A percentile compares a stretch with the other conserved stretches of the same genome.
phyloP scores from a whole-genome alignment of 1,140 invertebrate species.

The Cepaea nemoralis region DNA sequence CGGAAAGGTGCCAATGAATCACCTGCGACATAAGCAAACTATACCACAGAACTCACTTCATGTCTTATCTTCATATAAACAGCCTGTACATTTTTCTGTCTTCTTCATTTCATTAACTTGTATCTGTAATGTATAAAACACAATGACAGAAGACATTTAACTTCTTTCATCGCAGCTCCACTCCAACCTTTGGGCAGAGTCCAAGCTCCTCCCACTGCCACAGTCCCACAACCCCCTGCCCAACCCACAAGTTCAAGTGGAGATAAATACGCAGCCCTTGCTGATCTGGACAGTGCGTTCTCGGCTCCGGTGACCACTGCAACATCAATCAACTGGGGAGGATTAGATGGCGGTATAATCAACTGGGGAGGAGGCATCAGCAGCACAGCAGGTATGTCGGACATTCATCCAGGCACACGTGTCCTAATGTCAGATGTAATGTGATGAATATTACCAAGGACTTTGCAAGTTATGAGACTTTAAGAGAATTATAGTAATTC shows the following conservation, averaged over 20 bases:
- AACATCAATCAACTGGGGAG: slow-evolving; percentile 48
- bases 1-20: too few relatives aligned
- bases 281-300: slow-evolving; percentile 57
- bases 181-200: slow-evolving; percentile 28
- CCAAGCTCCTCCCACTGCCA: slow-evolving; percentile 33
- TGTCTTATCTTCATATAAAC: too few relatives aligned
- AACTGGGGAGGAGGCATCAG: slow-evolving; percentile 49
- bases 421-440: background rate
- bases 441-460: too few relatives aligned
- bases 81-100: too few relatives aligned
- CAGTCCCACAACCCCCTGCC: slow-evolving; percentile 12
- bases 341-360: slow-evolving; percentile 30
- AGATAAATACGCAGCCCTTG: slow-evolving; percentile 63
- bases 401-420: background rate
- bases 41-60: too few relatives aligned
- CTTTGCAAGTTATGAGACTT: too few relatives aligned
- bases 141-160: too few relatives aligned
- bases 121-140: too few relatives aligned
- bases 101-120: too few relatives aligned
- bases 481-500: too few relatives aligned
- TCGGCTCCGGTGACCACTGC: slow-evolving; percentile 38
- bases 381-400: background rate
- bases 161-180: slow-evolving; percentile 33
- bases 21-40: too few relatives aligned
- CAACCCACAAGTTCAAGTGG: slow-evolving; percentile 33